A percentile compares a stretch with the other conserved stretches of the same genome.
Conservation (phyloP, 2,888 invertebrate genomes). For the Thelaira solivaga region DNA sequence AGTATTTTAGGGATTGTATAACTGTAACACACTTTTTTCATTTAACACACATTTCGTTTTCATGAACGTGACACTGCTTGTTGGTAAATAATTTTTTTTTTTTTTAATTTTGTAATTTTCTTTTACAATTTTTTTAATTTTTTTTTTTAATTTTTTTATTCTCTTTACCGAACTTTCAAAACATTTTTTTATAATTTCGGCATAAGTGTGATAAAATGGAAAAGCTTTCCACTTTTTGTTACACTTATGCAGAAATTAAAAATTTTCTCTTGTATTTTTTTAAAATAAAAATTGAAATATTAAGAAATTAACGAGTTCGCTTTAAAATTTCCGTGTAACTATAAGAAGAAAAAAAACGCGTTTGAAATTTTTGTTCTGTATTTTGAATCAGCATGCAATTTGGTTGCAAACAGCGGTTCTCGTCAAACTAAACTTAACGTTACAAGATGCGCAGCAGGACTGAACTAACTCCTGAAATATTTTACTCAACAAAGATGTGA, state of each 20-base stretch:
- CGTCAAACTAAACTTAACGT: conserved; percentile 72
- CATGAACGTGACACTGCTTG: neutral
- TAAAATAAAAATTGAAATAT: neutral
- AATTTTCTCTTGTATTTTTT: neutral
- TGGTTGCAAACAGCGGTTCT: conserved; percentile 40
- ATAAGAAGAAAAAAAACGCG: too few species aligned
- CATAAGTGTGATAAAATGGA: too few species aligned
- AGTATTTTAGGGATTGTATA: too few species aligned
- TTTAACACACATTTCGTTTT: neutral
- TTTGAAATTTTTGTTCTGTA: conserved; percentile 11
- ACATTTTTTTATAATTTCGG: too few species aligned
- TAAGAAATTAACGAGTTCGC: neutral
- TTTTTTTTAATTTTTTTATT: neutral
- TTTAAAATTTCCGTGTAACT: conserved; percentile 38
- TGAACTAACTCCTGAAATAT: conserved; percentile 75
- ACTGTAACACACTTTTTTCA: too few species aligned
- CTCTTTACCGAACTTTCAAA: neutral
- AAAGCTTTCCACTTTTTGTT: too few species aligned
- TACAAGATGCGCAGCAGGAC: conserved; percentile 78
- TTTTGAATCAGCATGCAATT: conserved; percentile 57
- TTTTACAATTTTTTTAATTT: neutral
- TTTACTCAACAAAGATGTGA: conserved; percentile 62
- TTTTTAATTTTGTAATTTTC: conserved; percentile 4
- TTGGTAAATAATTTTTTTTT: neutral
- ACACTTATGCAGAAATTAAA: neutral